Evolutionary conservation across 2,888 invertebrate genomes (phyloP).

Genomic region (Cryptus viduatorius): DNA sequence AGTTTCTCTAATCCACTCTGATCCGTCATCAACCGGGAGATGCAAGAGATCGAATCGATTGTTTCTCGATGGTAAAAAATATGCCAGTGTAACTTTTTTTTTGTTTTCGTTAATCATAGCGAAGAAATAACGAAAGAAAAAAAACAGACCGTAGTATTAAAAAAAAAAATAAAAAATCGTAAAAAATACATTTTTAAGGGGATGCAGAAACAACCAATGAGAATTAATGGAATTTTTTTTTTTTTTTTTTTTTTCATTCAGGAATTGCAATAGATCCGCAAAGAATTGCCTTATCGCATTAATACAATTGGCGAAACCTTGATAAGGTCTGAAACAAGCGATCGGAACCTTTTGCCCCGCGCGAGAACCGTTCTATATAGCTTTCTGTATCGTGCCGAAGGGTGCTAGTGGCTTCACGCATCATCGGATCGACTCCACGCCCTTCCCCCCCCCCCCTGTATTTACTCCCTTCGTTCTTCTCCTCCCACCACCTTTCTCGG

Average conservation of each 20-base stretch:
- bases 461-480: constrained; percentile 62
- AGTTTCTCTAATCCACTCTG: neutral
- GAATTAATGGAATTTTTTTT: too few relatives aligned
- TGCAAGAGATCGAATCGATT: too few relatives aligned
- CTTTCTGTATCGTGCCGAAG: constrained; percentile 33
- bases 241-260: neutral
- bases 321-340: constrained; percentile 33
- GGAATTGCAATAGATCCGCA: constrained; percentile 72
- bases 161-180: too few relatives aligned
- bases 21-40: constrained; percentile 41
- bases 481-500: constrained; percentile 44
- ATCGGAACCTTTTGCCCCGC: constrained; percentile 47
- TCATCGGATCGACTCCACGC: constrained; percentile 78
- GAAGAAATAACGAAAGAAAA: neutral
- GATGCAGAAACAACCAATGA: too few relatives aligned
- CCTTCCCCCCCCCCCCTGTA: constrained; percentile 68
- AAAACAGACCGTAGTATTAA: too few relatives aligned
- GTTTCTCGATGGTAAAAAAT: too few relatives aligned
- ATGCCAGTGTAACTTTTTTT: too few relatives aligned
- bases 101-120: neutral
- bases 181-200: too few relatives aligned
- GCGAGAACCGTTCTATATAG: constrained; percentile 26
- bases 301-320: constrained; percentile 21
- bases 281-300: constrained; percentile 72
- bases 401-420: constrained; percentile 73